Base-by-base conservation (phyloP, 2,113 vertebrate genomes). In the Fregata magnificens region DNA sequence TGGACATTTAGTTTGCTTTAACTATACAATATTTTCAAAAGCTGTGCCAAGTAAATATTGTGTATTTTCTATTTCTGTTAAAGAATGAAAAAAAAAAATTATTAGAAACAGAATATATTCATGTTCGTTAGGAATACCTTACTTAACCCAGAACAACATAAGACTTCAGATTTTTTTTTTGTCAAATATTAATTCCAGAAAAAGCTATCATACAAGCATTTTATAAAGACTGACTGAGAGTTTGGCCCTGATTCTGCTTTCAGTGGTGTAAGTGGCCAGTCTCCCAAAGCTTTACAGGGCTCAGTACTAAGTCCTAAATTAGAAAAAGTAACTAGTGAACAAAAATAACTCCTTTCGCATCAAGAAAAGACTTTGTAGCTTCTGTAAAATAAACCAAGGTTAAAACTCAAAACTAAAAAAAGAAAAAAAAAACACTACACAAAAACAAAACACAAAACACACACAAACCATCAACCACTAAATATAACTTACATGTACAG, bases 1-100 rank as follows among this genome's bases (percentile, higher is more conserved):
- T 29, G 73, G 72, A 80, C 81, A 44, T 82, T 94, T 32, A 40
- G 69, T 83, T 77, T 85, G 96, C 85, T 93, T 72, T n/a, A 93
- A 78, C 81, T 59, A n/a, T 4, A 92, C 61, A 92, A 7, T n/a
- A 80, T 88, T 94, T 79, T 95, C 49, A 80, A 62, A 85, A 85
- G 36, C 34, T 59, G 15, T 78, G 80, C 45, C 38, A 86, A 65
- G 13, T 58, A 55, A 82, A 36, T 67, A 79, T 10, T 52, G 47
- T 4, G 52, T 9, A 38, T 61, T 59, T 34, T n/a, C 6, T 31
- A 72, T 13, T 59, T 81, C 61, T 61, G 25, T 44, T 76, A 36
- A 56, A 56, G 22, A 82, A 89, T 10, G 5, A 44, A 49, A 67
- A 53, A 38, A 55, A 28, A n/a, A n/a, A n/a, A n/a, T n/a, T n/a